Conservation (phyloP, 2,888 invertebrate genomes). For the Sabatieria punctata region DNA sequence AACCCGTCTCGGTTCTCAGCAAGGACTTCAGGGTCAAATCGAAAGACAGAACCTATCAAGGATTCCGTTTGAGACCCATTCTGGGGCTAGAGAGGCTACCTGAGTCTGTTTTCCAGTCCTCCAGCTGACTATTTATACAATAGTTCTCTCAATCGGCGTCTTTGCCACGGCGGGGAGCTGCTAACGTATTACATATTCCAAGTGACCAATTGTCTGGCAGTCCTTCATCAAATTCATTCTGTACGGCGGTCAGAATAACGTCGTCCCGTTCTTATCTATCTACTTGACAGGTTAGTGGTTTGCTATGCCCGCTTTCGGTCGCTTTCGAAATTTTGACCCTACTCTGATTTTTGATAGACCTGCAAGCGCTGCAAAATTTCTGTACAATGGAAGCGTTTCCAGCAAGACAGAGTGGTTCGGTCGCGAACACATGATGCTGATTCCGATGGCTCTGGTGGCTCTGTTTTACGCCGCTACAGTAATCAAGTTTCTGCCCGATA, state of each 20-base stretch:
- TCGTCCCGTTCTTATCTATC: conserved; percentile 1
- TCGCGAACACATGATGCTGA: neutral
- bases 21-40: neutral
- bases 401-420: conserved; percentile 7
- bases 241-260: neutral
- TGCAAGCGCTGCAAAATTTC: too few relatives aligned
- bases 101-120: neutral
- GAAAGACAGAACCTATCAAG: neutral
- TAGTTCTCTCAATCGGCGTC: neutral
- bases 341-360: too few relatives aligned
- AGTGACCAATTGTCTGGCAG: neutral
- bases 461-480: neutral
- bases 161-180: neutral
- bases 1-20: neutral
- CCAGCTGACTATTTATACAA: neutral
- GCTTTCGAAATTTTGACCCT: too few relatives aligned
- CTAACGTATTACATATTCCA: conserved; percentile 4
- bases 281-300: neutral
- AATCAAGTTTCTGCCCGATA: neutral
- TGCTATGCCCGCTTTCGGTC: too few relatives aligned
- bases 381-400: too few relatives aligned
- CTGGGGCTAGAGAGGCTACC: neutral
- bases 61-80: neutral
- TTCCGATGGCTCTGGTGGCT: neutral
- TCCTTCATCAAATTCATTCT: conserved; percentile 3